A percentile compares a stretch with the other conserved stretches of the same genome.
Evolutionary conservation across 2,113 vertebrate genomes (phyloP).

Genomic region (Tachysurus vachellii): DNA sequence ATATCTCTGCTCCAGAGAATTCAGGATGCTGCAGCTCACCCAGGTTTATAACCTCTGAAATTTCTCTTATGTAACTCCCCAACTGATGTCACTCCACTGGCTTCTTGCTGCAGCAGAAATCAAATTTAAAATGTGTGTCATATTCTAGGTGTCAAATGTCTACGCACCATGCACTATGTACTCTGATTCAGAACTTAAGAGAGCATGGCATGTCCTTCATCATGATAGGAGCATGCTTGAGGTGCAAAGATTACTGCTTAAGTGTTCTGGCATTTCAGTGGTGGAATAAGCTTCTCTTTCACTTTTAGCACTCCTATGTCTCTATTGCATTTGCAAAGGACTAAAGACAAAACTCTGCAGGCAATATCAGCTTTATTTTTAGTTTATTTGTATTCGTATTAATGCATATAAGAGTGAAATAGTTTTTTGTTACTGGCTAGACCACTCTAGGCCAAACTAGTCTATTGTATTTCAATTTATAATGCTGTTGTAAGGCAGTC

Average conservation of each 20-base stretch:
- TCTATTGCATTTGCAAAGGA: background rate
- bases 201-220: background rate
- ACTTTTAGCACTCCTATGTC: no score
- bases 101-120: background rate
- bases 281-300: background rate
- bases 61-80: background rate
- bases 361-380: background rate
- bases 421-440: background rate
- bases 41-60: background rate
- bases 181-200: background rate
- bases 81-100: background rate
- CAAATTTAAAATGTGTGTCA: background rate
- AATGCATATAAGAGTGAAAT: background rate
- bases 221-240: background rate
- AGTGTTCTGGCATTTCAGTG: conserved; percentile 7
- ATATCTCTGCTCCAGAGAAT: background rate
- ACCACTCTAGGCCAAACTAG: background rate
- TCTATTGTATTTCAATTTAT: background rate
- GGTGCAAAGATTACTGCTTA: background rate
- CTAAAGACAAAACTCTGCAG: background rate
- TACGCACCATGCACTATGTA: background rate
- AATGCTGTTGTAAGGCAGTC: background rate
- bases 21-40: background rate
- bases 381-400: background rate
- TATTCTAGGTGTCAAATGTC: background rate